Conservation (phyloP, 2,797 vertebrate species). For the Karalla daura region DNA sequence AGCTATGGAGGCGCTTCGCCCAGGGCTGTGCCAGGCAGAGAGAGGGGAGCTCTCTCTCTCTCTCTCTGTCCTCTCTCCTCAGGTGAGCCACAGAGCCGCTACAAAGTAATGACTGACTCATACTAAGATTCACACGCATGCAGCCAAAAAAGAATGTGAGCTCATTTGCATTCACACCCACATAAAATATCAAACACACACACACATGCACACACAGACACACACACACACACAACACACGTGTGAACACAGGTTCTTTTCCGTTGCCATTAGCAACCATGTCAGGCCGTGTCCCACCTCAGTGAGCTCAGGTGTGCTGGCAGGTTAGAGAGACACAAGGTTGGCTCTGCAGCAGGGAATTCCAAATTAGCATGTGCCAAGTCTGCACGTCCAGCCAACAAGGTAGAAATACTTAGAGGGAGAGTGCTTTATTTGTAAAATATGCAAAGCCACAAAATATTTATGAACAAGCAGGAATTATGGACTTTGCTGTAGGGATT, state of each 20-base stretch:
- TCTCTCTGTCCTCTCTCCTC: conserved; percentile 54
- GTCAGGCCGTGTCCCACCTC: conserved; percentile 43
- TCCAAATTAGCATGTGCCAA: conserved; percentile 56
- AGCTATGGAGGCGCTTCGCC: conserved; percentile 57
- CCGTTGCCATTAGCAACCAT: conserved; percentile 64
- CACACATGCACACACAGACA: conserved; percentile 5
- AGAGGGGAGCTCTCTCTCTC: too few relatives aligned
- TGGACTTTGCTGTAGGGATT: conserved; percentile 42
- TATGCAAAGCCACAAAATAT: conserved; percentile 58
- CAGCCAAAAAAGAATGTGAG: not conserved
- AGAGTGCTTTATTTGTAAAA: conserved; percentile 50
- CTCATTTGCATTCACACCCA: conserved; percentile 18
- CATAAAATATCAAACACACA: conserved; percentile 10
- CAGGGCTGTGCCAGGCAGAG: conserved; percentile 53
- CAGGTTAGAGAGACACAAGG: conserved; percentile 54
- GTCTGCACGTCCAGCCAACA: conserved; percentile 24
- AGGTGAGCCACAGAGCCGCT: conserved; percentile 53
- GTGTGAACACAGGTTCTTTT: conserved; percentile 20
- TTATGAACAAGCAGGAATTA: conserved; percentile 37
- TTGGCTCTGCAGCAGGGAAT: conserved; percentile 40
- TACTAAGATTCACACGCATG: conserved; percentile 18
- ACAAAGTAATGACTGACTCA: conserved; percentile 61
- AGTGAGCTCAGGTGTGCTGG: conserved; percentile 62
- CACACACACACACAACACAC: conserved; percentile 20
- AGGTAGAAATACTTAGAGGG: conserved; percentile 32